Evolutionary conservation across 2,888 invertebrate species (phyloP), one percentile per base, ranked within the genome.

Genomic region (Diploptera punctata): DNA sequence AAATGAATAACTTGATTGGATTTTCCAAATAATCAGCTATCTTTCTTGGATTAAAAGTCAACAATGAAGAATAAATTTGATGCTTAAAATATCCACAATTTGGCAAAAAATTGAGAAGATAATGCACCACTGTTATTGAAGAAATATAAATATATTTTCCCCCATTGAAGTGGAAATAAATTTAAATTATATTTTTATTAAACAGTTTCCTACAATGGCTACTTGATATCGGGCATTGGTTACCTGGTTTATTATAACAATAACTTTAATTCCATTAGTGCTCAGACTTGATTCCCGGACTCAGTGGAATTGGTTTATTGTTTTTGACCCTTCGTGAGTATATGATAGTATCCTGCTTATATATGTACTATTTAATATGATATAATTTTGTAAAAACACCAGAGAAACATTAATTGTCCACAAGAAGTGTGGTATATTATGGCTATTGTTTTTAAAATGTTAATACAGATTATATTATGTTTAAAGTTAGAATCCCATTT

Each of bases 301-400:
- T 52, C 90, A 92, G 80, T 97, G 97, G 97, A 97, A 95, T 82
- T 97, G 94, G 94, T 97, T 97, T 80, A 91, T 97, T 54, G 95
- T 97, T 49, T 97, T 98, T 78, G 92, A 95, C 74, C 98, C 98
- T 2, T 89, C 97, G 86, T 98, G 97, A 97, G 87, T 97, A 52
- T 84, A 85, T 76, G 96, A 98, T 82, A 89, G 90, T 65, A 93
- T 96, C 78, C 86, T 97, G 72, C 84, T 96, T 54, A 91, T 94
- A 73, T 95, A 95, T 80, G 93, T 95, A n/a, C 83, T 93, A 67
- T 94, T 97, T 80, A 92, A 94, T 79, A 93, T 97, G 85, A 89
- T 95, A 76, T 92, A 94, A 10, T 44, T 60, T 19, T 94, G 93
- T 79, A 88, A 90, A 82, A 90, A 89, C 86, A 87, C 72, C 90